Conservation (phyloP, 2,113 vertebrate species). For the Strix aluco region DNA sequence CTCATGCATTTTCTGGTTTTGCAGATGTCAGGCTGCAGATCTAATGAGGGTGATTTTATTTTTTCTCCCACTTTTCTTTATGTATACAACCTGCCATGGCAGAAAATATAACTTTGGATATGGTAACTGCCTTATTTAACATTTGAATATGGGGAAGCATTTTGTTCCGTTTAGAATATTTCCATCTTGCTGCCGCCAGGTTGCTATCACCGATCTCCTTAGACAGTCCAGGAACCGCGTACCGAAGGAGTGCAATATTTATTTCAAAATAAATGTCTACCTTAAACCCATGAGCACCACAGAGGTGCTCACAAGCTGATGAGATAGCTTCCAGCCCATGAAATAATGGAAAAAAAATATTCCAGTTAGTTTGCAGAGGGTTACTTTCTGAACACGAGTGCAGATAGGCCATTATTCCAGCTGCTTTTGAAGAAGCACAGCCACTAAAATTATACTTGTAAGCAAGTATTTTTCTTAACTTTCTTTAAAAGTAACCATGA, state of each 20-base stretch:
- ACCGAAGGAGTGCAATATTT: background rate
- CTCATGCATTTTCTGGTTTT: background rate
- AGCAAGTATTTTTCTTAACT: background rate
- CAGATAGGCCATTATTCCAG: background rate
- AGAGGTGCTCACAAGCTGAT: background rate
- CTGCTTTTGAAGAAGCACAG: background rate
- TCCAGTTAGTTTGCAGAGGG: background rate
- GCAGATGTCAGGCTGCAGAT: background rate
- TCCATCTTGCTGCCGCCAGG: background rate
- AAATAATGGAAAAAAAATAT: background rate
- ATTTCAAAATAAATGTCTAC: background rate
- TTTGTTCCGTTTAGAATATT: slow-evolving; percentile 29
- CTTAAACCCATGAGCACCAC: background rate
- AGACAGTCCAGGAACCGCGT: background rate
- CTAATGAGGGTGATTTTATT: background rate
- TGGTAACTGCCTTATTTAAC: slow-evolving; percentile 20
- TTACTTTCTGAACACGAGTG: background rate
- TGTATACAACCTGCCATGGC: background rate
- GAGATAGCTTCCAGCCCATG: background rate
- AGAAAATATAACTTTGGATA: background rate
- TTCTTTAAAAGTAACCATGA: background rate
- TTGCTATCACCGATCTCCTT: background rate
- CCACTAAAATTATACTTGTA: background rate
- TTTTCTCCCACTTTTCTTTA: background rate
- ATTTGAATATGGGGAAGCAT: slow-evolving; percentile 12